These are phyloP conservation scores for Trachelus iudaicus DNA, from an alignment of 2,888 invertebrate genomes.

Conservation along the genomic window DNA sequence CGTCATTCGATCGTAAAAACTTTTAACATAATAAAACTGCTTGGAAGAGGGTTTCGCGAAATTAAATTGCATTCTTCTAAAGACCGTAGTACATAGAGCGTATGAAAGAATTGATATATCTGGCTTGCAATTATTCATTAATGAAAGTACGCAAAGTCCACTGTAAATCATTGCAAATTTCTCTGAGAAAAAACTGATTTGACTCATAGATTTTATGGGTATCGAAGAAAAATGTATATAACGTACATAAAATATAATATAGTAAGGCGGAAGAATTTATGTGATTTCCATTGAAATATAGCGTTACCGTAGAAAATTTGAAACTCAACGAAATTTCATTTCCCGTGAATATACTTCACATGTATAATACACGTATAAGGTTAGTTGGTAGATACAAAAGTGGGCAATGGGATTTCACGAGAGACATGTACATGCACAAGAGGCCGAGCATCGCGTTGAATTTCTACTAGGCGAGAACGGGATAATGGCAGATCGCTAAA, in stretches of 20 bases:
- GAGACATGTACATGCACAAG: neutral
- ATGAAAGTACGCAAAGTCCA: neutral
- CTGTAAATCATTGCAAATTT: neutral
- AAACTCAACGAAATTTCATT: neutral
- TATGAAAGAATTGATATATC: neutral
- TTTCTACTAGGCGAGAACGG: neutral
- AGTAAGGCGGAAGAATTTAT: neutral
- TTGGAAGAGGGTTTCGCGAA: slow-evolving; percentile 20
- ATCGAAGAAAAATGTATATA: too few relatives aligned
- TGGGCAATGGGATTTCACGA: neutral
- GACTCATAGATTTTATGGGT: neutral
- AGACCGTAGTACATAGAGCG: slow-evolving; percentile 17
- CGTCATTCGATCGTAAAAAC: neutral
- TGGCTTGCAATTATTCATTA: neutral
- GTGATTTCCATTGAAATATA: neutral
- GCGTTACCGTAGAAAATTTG: neutral
- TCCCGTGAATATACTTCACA: neutral
- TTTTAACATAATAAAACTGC: neutral
- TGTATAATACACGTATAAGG: neutral
- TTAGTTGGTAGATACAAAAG: neutral
- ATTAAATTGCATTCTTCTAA: slow-evolving; percentile 31
- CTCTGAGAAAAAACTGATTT: too few relatives aligned
- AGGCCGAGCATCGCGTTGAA: neutral
- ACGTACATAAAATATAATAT: neutral
- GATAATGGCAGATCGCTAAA: neutral